Percentiles rank a stretch among this genome's conserved stretches.
Evolutionary conservation across 2,888 invertebrate genomes (phyloP).

Genomic region (Anticlea derivata): DNA sequence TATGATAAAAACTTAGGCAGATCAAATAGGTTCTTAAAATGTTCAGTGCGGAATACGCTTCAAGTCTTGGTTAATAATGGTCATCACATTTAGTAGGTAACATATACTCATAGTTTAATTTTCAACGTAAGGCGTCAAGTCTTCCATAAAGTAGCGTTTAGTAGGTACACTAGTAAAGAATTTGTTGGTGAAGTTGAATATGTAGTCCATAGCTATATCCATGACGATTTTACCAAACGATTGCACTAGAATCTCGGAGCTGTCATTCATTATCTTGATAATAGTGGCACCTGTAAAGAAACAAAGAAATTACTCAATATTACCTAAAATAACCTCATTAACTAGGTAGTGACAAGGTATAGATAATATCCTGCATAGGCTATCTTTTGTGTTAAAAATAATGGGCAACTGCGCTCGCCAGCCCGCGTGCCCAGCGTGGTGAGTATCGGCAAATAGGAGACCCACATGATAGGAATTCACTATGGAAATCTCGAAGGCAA

Average conservation of each 20-base stretch:
- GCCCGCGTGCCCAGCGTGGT: too few relatives aligned
- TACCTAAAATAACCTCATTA: background rate
- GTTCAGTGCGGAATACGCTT: too few relatives aligned
- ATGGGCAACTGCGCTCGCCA: too few relatives aligned
- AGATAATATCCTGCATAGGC: too few relatives aligned
- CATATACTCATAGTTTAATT: background rate
- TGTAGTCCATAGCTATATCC: conserved; percentile 39
- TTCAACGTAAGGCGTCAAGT: conserved; percentile 30
- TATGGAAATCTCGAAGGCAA: too few relatives aligned
- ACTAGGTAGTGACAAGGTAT: too few relatives aligned
- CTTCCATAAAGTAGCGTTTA: conserved; percentile 36
- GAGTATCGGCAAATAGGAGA: too few relatives aligned
- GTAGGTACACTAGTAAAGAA: conserved; percentile 34
- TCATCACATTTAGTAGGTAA: background rate
- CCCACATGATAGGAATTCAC: too few relatives aligned
- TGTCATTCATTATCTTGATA: conserved; percentile 45
- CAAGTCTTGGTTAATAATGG: background rate
- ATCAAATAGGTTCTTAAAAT: too few relatives aligned
- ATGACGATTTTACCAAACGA: conserved; percentile 42
- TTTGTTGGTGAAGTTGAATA: conserved; percentile 24
- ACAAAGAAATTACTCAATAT: background rate
- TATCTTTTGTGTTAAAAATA: too few relatives aligned
- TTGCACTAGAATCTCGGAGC: conserved; percentile 43
- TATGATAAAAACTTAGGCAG: too few relatives aligned
- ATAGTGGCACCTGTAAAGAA: conserved; percentile 47